Conservation (phyloP, 2,888 invertebrate genomes). For the Drosophila subquinaria region DNA sequence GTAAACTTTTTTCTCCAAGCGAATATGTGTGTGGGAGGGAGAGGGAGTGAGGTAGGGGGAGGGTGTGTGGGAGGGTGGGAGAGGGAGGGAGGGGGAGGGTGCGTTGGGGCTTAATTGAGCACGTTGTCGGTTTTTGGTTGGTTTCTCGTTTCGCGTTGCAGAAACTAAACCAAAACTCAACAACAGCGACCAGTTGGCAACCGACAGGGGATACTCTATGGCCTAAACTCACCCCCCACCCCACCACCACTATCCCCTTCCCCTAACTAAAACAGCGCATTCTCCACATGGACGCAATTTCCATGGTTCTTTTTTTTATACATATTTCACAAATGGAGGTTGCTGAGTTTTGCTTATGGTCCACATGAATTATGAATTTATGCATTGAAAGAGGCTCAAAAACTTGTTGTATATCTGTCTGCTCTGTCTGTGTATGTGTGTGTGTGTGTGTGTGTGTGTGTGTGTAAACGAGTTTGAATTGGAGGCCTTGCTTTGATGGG, state of each 20-base stretch:
- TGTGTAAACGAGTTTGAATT: slow-evolving; percentile 31
- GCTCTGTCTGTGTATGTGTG: background rate
- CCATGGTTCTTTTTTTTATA: slow-evolving; percentile 39
- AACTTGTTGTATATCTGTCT: slow-evolving; percentile 35
- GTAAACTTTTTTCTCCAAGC: slow-evolving; percentile 43
- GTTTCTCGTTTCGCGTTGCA: slow-evolving; percentile 43
- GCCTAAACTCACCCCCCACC: background rate
- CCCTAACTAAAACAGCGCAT: background rate
- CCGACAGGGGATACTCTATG: slow-evolving; percentile 20
- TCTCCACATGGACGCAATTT: slow-evolving; percentile 25
- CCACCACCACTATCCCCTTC: background rate
- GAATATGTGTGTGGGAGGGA: slow-evolving; percentile 12
- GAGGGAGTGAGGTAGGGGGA: background rate
- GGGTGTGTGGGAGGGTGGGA: slow-evolving; percentile 17
- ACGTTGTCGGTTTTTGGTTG: slow-evolving; percentile 54
- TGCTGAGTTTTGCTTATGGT: slow-evolving; percentile 49
- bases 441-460: slow-evolving; percentile 18
- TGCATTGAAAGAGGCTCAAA: slow-evolving; percentile 70
- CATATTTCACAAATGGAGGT: slow-evolving; percentile 40
- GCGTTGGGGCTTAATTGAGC: slow-evolving; percentile 68
- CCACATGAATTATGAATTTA: slow-evolving; percentile 79
- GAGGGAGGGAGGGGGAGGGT: background rate
- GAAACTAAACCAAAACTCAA: slow-evolving; percentile 49
- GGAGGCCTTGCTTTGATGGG: slow-evolving; percentile 5
- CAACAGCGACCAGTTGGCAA: slow-evolving; percentile 28